Base-by-base conservation (phyloP, 2,888 invertebrate genomes). In the Hyppa rectilinea region DNA sequence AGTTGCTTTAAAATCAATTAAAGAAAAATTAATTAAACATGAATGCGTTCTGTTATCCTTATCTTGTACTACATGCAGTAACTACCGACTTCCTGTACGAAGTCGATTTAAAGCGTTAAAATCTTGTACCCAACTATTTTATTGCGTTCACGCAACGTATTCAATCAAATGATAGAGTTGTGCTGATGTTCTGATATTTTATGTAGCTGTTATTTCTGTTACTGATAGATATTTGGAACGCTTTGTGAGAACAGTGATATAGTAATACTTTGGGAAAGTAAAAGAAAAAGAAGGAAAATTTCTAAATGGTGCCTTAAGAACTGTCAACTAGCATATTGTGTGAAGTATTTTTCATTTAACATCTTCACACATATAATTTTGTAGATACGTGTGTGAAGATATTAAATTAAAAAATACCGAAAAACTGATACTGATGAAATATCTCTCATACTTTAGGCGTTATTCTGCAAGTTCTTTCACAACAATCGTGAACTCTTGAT, bases 111-210 rank as follows among this genome's bases (percentile, higher is more conserved):
- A 62, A 53, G 62, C 50, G 49, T 71, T 56, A 66, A 74, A 71
- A 56, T 74, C 72, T 71, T 83, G 75, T 79, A 78, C 71, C 71
- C 62, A 71, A 80, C 78, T 60, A 84, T 85, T 85, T 84, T 75
- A 81, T 85, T 81, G 74, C 84, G 66, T 77, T 66, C 72, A 82
- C 76, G 74, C 67, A 72, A 72, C 53, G 72, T 64, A 63, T 85
- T 83, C 77, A 80, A 86, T 87, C 85, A 84, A 76, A 79, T 49
- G 34, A 47, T 82, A 80, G 78, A 20, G 77, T 38, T 79, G 78
- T 62, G 62, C 65, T 20, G n/a, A 34, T 0, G 17, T 2, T 23
- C 4, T 67, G 20, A 17, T 64, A 38, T 45, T 45, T 34, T n/a
- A n/a, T n/a, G 23, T 50, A 36, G 4, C 17, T 50, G 47, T 31